Conservation (phyloP, 2,888 invertebrate species). For the Sinodicranocentrus sp. region DNA sequence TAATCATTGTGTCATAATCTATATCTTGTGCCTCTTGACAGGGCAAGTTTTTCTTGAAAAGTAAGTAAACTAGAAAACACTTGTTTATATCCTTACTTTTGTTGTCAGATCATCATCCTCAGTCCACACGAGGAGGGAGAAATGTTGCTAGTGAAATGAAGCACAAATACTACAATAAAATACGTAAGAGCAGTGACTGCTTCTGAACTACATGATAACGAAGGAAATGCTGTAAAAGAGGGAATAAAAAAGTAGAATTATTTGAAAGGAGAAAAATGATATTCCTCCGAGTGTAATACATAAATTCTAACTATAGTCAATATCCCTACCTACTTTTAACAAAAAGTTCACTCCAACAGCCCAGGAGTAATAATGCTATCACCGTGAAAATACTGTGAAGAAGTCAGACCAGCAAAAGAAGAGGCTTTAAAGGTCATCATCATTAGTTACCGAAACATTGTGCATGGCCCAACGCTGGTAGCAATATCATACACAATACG, state of each 20-base stretch:
- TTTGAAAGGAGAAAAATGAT: slow-evolving; percentile 22
- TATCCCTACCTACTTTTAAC: neutral
- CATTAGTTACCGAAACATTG: slow-evolving; percentile 19
- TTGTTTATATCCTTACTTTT: slow-evolving; percentile 40
- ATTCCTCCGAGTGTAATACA: slow-evolving; percentile 3
- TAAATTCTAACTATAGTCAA: neutral
- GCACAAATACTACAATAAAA: slow-evolving; percentile 38
- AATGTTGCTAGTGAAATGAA: slow-evolving; percentile 27
- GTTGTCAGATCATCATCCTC: slow-evolving; percentile 18
- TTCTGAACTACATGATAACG: slow-evolving; percentile 59
- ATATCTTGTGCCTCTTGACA: slow-evolving; percentile 67
- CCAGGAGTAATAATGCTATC: slow-evolving; percentile 37
- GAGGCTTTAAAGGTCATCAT: slow-evolving; percentile 47
- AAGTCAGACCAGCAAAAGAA: slow-evolving; percentile 39
- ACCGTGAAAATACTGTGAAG: slow-evolving; percentile 37
- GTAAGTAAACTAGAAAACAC: slow-evolving; percentile 66
- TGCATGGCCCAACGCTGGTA: slow-evolving; percentile 8
- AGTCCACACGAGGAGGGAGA: neutral
- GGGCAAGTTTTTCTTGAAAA: slow-evolving; percentile 69
- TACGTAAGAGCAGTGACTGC: slow-evolving; percentile 61
- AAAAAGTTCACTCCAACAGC: neutral
- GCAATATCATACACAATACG: neutral
- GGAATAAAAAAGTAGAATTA: slow-evolving; percentile 16
- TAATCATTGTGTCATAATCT: slow-evolving; percentile 69
- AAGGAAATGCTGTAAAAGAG: neutral